A percentile compares a stretch with the other conserved stretches of the same genome.
Conservation (phyloP, 2,113 vertebrate genomes). For the Ceratotherium simum region DNA sequence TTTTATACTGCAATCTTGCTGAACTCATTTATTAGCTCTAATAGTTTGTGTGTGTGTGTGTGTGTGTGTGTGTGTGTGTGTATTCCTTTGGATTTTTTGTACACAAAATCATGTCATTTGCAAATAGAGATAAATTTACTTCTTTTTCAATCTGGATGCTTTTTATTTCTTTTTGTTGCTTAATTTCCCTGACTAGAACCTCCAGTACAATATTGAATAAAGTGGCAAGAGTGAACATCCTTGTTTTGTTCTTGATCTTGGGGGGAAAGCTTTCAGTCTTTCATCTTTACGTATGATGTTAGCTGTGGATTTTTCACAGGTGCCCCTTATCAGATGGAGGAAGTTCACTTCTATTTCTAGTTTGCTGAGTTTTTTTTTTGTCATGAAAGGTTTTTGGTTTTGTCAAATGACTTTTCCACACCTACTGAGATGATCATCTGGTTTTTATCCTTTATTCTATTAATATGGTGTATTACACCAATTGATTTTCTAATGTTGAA, state of each 20-base stretch:
- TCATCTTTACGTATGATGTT: not conserved
- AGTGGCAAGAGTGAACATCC: not conserved
- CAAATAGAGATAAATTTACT: not conserved
- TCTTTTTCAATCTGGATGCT: not conserved
- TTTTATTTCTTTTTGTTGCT: not conserved
- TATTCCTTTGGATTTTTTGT: not conserved
- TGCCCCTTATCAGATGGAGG: not conserved
- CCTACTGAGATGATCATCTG: not conserved
- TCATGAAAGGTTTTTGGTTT: not conserved
- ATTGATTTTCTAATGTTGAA: not conserved
- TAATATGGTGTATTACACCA: not conserved
- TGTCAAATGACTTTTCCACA: not conserved
- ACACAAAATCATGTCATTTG: not conserved
- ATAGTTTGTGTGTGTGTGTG: not conserved
- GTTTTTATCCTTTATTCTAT: not conserved
- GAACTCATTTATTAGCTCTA: not conserved
- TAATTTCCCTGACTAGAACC: not conserved
- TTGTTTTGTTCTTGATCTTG: not conserved
- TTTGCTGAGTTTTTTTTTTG: not conserved
- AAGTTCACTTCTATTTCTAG: not conserved
- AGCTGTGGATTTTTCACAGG: not conserved
- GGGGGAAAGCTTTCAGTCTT: not conserved
- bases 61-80: not conserved
- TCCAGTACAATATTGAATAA: not conserved
- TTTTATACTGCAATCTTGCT: not conserved